A percentile compares a stretch with the other conserved stretches of the same genome.
Conservation (phyloP, 1,140 invertebrate genomes). For the Cryptotermes secundus region DNA sequence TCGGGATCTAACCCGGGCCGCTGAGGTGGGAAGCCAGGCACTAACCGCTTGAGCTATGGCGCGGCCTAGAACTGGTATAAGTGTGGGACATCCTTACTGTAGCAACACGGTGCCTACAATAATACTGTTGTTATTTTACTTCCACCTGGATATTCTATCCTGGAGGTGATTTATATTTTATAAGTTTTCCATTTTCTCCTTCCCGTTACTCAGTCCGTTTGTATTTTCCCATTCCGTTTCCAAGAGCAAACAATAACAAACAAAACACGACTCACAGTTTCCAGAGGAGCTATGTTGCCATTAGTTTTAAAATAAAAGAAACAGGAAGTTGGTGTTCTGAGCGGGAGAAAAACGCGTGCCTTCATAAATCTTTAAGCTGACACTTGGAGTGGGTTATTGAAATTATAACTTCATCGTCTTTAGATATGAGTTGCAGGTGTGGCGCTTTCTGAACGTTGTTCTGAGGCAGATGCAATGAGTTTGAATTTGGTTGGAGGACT, state of each 20-base stretch:
- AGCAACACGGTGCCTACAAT: background rate
- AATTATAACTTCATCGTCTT: conserved; percentile 5
- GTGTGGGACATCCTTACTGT: too few relatives aligned
- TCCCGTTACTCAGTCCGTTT: background rate
- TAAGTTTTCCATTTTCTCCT: background rate
- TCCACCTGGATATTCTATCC: background rate
- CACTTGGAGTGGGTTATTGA: background rate
- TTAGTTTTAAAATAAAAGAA: background rate
- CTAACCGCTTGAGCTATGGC: too few relatives aligned
- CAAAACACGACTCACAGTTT: background rate
- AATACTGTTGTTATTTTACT: background rate
- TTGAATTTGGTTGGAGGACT: background rate
- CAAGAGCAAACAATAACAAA: background rate
- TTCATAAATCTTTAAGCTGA: background rate
- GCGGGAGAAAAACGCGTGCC: background rate
- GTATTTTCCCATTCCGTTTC: background rate
- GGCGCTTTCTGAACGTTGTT: background rate
- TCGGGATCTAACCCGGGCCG: too few relatives aligned
- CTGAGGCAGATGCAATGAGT: background rate
- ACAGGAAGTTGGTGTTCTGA: background rate
- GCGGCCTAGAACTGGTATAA: too few relatives aligned
- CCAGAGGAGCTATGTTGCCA: background rate
- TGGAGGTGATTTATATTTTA: background rate
- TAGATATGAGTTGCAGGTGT: background rate
- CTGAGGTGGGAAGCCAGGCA: too few relatives aligned